Base-by-base conservation (phyloP, 2,113 vertebrate genomes). In the Heptranchias perlo region DNA sequence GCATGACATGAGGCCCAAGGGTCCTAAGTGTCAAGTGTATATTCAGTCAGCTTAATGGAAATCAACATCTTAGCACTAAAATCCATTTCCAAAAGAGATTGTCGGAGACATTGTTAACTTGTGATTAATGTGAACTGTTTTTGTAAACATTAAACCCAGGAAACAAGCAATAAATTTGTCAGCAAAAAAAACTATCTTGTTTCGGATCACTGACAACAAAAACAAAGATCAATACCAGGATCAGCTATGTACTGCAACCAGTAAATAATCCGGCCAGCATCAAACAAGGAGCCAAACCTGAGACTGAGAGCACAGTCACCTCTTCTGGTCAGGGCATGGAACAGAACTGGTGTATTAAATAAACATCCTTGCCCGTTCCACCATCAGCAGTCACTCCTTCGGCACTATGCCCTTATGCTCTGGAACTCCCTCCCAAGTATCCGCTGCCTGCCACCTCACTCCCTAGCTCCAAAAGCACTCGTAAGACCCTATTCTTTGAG, bases 71-170 rank as follows among this genome's bases (percentile, higher is more conserved):
- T 94, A 8, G 31, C 61, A 94, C n/a, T n/a, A 65, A 94, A 64
- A 94, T 39, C 31, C 58, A 92, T 92, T 94, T n/a, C 58, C 61
- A 62, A 94, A 39, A 64, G 58, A 94, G 58, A 62, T 62, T n/a
- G 16, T 65, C n/a, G 3, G 91, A 94, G n/a, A 44, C 18, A n/a
- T 62, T 25, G 62, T 44, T 94, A 65, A 94, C 92, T 65, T 47
- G 61, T 94, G 92, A 94, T 67, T 67, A 65, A 94, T 94, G 92
- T 94, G 62, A 65, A 67, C 92, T 94, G 92, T 28, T 94, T 28
- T 94, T 64, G 61, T 47, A 94, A 94, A 94, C 92, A 94, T 94
- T 94, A 94, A 94, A 94, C 25, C 62, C 92, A 94, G 62, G 92
- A 94, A 94, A 47, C 44, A 44, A 67, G 92, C 92, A 94, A 94